Base-by-base conservation (phyloP, 2,113 vertebrate species). In the Micronycteris hirsuta region DNA sequence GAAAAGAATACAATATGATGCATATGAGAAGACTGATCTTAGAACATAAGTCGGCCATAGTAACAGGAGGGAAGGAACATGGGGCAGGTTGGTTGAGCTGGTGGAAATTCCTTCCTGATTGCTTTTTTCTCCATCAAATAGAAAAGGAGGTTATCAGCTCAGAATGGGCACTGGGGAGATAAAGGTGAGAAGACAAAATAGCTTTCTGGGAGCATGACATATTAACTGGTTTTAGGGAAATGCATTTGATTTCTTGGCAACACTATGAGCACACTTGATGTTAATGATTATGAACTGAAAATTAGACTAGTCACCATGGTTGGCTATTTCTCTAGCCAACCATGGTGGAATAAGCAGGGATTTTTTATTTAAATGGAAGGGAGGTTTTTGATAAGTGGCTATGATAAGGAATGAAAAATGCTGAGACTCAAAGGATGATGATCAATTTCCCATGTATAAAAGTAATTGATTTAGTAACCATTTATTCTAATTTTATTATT, bases 251-350 rank as follows among this genome's bases (percentile, higher is more conserved):
- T 89, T 24, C 31, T 70, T 45, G 36, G 33, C 43, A 71, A 2
- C 45, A 31, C 43, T 86, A 88, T 86, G 16, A 68, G 38, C 13
- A 78, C 19, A 12, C 17, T 76, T 83, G 11, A 73, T 24, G 11
- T 63, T 56, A 26, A 36, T 93, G 24, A 92, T 67, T 86, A 84
- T 89, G 28, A 93, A 58, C 52, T 58, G 74, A 78, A 96, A 93
- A 38, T 83, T 43, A 95, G n/a, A 56, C 12, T 1, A 43, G 11
- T 33, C 7, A 70, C 16, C 16, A 16, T 24, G n/a, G 49, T 58
- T 61, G 82, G 33, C 38, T 76, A 0, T 52, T 86, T 93, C 81
- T 89, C 4, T 45, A 81, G 31, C 8, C 7, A 81, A 26, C 8
- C 7, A 22, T 76, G 28, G 3, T 81, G 33, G 8, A 70, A 87